Conservation (phyloP, 2,888 invertebrate species). For the Rhagium mordax region DNA sequence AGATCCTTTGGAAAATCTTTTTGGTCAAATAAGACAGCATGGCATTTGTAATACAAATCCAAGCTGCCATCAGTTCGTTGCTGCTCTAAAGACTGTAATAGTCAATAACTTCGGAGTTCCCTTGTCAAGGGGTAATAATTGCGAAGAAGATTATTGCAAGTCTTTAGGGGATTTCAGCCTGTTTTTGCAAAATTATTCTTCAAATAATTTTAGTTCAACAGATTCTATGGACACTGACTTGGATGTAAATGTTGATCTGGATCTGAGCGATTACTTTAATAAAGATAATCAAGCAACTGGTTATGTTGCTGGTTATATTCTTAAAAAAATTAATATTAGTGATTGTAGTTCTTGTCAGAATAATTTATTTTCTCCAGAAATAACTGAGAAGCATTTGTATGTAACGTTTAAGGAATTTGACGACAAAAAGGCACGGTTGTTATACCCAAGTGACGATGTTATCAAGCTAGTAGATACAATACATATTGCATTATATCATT, state of each 20-base stretch:
- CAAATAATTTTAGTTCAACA: background rate
- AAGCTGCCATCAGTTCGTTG: conserved; percentile 35
- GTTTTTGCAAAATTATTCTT: conserved; percentile 9
- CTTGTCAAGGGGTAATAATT: conserved; percentile 24
- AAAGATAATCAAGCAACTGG: no score
- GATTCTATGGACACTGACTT: background rate
- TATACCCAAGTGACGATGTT: no score
- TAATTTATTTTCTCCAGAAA: no score
- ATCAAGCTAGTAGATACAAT: no score
- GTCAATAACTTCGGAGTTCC: conserved; percentile 36
- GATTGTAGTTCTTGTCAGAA: no score
- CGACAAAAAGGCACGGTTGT: no score
- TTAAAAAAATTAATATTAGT: conserved; percentile 2
- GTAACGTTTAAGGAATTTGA: no score
- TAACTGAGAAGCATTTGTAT: no score
- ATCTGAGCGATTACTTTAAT: background rate
- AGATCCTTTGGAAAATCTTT: conserved; percentile 43
- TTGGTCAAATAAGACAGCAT: conserved; percentile 39
- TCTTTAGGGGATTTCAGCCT: conserved; percentile 14
- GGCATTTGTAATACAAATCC: conserved; percentile 33
- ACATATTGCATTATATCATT: no score
- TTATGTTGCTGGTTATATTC: background rate
- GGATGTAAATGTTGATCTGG: background rate
- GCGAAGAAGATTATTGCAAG: conserved; percentile 36
- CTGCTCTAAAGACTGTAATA: conserved; percentile 39